Percentiles rank a stretch among this genome's conserved stretches.
These are phyloP conservation scores for Sialis fuliginosa DNA, from an alignment of 2,888 invertebrate genomes.

Conservation along the genomic window DNA sequence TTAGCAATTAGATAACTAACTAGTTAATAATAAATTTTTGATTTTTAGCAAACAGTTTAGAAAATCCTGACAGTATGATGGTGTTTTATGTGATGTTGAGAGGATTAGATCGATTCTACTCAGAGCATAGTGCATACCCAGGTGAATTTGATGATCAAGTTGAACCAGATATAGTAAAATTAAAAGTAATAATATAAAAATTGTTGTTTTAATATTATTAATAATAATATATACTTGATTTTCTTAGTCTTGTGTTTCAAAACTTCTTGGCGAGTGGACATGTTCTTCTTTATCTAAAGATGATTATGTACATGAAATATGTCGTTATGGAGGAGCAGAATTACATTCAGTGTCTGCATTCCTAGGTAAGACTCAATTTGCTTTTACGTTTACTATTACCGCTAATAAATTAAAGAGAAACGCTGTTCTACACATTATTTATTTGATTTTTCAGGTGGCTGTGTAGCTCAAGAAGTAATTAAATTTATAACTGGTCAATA, in stretches of 20 bases:
- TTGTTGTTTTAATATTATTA: neutral
- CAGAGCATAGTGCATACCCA: conserved; percentile 77
- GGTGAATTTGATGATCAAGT: conserved; percentile 72
- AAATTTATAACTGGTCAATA: conserved; percentile 93
- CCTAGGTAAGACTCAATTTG: conserved; percentile 39
- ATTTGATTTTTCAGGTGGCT: conserved; percentile 43
- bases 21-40: neutral
- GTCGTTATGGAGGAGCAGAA: conserved; percentile 88
- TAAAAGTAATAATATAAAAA: conserved; percentile 40
- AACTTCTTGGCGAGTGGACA: conserved; percentile 67
- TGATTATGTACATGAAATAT: conserved; percentile 88
- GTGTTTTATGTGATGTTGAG: conserved; percentile 79
- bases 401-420: neutral
- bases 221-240: neutral
- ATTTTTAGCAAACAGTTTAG: conserved; percentile 23
- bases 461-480: conserved; percentile 89
- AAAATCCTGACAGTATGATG: conserved; percentile 72
- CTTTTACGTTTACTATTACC: no score
- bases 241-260: conserved; percentile 22
- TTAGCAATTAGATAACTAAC: no score
- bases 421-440: neutral
- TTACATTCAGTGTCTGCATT: conserved; percentile 88
- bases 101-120: conserved; percentile 78
- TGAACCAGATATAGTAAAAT: conserved; percentile 75
- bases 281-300: conserved; percentile 61